A percentile compares a stretch with the other conserved stretches of the same genome.
These are phyloP conservation scores for Helicoverpa zea DNA, from an alignment of 1,140 invertebrate genomes.

Conservation along the genomic window DNA sequence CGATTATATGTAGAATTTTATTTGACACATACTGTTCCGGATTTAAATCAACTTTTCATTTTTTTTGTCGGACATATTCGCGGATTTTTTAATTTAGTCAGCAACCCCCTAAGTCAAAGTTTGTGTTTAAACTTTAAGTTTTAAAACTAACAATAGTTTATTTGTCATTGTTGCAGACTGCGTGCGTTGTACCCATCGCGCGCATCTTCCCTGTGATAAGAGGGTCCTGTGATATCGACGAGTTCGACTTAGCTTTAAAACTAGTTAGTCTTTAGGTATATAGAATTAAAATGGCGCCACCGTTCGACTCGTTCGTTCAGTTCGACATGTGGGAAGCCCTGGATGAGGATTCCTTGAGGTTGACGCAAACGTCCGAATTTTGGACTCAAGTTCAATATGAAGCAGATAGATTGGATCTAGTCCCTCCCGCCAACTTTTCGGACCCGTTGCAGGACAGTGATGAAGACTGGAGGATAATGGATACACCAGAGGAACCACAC, in stretches of 20 bases:
- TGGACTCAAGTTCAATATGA: constrained; percentile 81
- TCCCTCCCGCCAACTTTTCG: constrained; percentile 66
- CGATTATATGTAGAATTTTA: too few relatives aligned
- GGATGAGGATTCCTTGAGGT: constrained; percentile 74
- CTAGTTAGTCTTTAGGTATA: constrained; percentile 81
- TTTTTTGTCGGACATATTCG: too few relatives aligned
- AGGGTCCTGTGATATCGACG: constrained; percentile 85
- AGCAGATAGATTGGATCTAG: constrained; percentile 71
- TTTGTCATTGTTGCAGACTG: constrained; percentile 83
- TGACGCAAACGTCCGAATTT: constrained; percentile 80
- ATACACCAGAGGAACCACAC: constrained; percentile 73
- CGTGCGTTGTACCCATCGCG: constrained; percentile 82
- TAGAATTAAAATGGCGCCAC: constrained; percentile 73
- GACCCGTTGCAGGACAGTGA: constrained; percentile 73
- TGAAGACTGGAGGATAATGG: constrained; percentile 73
- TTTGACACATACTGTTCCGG: too few relatives aligned
- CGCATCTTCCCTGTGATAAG: constrained; percentile 85
- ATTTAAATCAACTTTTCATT: too few relatives aligned
- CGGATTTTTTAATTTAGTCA: too few relatives aligned
- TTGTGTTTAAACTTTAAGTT: background rate
- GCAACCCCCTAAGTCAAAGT: background rate
- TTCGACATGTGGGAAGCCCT: constrained; percentile 79
- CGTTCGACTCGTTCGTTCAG: constrained; percentile 72
- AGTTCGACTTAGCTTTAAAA: constrained; percentile 86
- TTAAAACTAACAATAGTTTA: constrained; percentile 26